Conservation (phyloP, 2,888 invertebrate genomes). For the Sesia apiformis region DNA sequence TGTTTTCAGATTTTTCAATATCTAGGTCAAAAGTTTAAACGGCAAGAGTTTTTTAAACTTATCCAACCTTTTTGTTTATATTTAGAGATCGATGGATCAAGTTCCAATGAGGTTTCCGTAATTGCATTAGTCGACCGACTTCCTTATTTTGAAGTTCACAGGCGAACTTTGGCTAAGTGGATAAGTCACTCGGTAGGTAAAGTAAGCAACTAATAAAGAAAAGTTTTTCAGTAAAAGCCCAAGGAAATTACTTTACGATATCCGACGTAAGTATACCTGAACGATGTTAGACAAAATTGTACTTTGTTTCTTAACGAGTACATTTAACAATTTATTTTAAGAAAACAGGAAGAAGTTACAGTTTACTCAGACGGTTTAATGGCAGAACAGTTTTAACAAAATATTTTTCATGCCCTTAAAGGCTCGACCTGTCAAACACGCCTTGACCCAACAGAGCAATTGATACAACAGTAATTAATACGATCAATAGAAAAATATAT, state of each 20-base stretch:
- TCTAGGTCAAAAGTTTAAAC: too few relatives aligned
- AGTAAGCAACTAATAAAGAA: conserved; percentile 19
- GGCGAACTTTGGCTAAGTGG: conserved; percentile 37
- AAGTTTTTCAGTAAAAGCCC: conserved; percentile 29
- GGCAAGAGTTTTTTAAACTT: too few relatives aligned
- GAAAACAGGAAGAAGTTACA: too few relatives aligned
- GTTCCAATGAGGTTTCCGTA: conserved; percentile 26
- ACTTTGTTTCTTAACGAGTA: not conserved
- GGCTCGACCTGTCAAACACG: too few relatives aligned
- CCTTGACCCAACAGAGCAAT: too few relatives aligned
- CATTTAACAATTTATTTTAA: too few relatives aligned
- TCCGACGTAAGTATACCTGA: not conserved
- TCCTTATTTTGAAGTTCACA: conserved; percentile 44
- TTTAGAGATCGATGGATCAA: conserved; percentile 19
- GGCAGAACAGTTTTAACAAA: too few relatives aligned
- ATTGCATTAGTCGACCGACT: conserved; percentile 38
- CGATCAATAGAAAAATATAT: too few relatives aligned
- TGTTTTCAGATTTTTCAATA: too few relatives aligned
- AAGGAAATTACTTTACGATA: conserved; percentile 19
- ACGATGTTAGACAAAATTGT: not conserved
- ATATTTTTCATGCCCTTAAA: too few relatives aligned
- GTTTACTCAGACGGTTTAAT: too few relatives aligned
- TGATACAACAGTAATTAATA: too few relatives aligned
- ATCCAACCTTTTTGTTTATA: conserved; percentile 14
- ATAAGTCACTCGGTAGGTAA: conserved; percentile 26